These are phyloP conservation scores for Octopus sinensis DNA, from an alignment of 1,140 invertebrate species.

Conservation along the genomic window DNA sequence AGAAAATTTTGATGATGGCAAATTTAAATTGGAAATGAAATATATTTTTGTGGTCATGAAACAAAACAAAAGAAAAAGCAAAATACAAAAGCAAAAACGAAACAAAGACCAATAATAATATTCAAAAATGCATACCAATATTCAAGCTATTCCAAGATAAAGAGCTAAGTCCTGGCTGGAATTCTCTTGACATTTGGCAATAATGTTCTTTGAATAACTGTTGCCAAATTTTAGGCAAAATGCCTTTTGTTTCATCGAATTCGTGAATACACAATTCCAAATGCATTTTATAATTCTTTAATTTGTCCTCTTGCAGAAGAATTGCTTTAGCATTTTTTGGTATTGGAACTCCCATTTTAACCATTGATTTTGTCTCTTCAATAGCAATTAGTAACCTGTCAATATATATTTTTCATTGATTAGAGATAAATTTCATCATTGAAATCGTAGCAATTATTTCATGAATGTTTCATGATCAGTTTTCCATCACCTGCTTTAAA, in stretches of 20 bases:
- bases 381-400: conserved; percentile 53
- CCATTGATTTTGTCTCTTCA: conserved; percentile 56
- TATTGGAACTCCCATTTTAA: conserved; percentile 50
- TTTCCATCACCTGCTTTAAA: too few relatives aligned
- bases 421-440: too few relatives aligned
- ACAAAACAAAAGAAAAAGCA: too few relatives aligned
- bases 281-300: conserved; percentile 56
- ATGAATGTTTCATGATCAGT: too few relatives aligned
- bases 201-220: conserved; percentile 50
- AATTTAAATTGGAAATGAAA: too few relatives aligned
- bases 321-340: conserved; percentile 50
- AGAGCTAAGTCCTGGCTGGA: conserved; percentile 53
- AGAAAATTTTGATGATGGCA: too few relatives aligned
- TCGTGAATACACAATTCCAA: conserved; percentile 38
- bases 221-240: conserved; percentile 44
- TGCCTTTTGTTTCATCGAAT: conserved; percentile 19
- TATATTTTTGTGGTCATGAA: too few relatives aligned
- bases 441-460: too few relatives aligned
- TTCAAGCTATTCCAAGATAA: conserved; percentile 59
- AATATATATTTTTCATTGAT: too few relatives aligned
- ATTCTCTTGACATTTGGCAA: conserved; percentile 46
- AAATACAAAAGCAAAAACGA: neutral
- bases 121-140: conserved; percentile 45
- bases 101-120: conserved; percentile 2
- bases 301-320: conserved; percentile 51